These are phyloP conservation scores for Dysdera silvatica DNA, from an alignment of 1,140 invertebrate species.

Conservation along the genomic window DNA sequence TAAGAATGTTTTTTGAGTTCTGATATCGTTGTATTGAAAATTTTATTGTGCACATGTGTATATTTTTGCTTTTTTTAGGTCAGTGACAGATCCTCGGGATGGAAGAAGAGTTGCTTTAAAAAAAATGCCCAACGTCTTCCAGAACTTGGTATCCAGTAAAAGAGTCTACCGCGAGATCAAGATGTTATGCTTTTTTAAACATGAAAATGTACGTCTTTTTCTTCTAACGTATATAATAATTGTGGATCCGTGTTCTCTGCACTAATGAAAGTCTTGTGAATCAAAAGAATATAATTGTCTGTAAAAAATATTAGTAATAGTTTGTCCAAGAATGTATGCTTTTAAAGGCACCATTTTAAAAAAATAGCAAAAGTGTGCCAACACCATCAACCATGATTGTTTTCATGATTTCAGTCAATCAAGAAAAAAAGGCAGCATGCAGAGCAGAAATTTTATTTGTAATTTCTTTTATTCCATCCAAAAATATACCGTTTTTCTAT, in stretches of 20 bases:
- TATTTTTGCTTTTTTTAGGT: slow-evolving; percentile 17
- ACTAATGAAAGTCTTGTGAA: neutral
- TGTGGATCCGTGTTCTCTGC: neutral
- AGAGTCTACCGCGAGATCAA: slow-evolving; percentile 96
- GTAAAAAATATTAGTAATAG: neutral
- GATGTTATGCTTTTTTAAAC: slow-evolving; percentile 99
- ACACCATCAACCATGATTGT: no score
- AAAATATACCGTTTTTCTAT: no score
- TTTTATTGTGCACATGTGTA: neutral
- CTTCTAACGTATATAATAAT: neutral
- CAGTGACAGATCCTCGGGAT: slow-evolving; percentile 59
- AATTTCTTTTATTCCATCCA: no score
- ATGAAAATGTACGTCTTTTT: slow-evolving; percentile 87
- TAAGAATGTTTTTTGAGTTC: no score
- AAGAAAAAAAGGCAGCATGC: no score
- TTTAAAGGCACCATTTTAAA: no score
- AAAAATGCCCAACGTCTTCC: slow-evolving; percentile 99
- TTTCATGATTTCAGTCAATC: no score
- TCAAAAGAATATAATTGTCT: neutral
- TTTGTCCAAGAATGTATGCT: no score
- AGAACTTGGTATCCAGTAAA: slow-evolving; percentile 95
- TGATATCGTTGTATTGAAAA: no score
- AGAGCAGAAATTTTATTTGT: no score
- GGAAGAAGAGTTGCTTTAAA: slow-evolving; percentile 94
- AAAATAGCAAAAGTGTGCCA: no score